Conservation (phyloP, 1,140 invertebrate genomes). For the Drosophila varians region DNA sequence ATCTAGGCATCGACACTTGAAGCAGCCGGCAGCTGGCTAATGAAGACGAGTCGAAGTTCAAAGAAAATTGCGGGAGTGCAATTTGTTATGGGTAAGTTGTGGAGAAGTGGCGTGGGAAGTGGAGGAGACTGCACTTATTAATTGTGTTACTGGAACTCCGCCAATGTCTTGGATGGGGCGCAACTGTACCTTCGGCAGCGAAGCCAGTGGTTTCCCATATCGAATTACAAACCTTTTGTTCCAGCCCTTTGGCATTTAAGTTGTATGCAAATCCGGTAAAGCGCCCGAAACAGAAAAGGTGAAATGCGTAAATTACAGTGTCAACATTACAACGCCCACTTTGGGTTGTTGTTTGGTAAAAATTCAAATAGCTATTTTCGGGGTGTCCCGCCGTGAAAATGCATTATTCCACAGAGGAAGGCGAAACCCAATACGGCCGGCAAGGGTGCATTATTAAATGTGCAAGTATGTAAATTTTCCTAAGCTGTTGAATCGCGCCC, state of each 20-base stretch:
- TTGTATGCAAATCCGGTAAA: conserved; percentile 64
- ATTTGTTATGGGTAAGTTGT: conserved; percentile 66
- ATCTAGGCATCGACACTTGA: conserved; percentile 48
- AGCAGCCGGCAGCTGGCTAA: conserved; percentile 46
- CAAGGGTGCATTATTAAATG: conserved; percentile 33
- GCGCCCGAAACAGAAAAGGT: conserved; percentile 48
- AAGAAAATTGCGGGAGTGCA: conserved; percentile 19
- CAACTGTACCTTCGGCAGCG: conserved; percentile 48
- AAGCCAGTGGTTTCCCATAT: conserved; percentile 36
- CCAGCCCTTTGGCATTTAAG: conserved; percentile 58
- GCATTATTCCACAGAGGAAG: conserved; percentile 64
- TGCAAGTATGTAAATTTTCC: conserved; percentile 58
- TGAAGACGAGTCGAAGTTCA: conserved; percentile 50
- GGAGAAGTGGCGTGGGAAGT: conserved; percentile 49
- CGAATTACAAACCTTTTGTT: conserved; percentile 60
- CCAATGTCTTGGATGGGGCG: background rate
- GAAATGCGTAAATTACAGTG: conserved; percentile 82
- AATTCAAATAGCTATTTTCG: conserved; percentile 29
- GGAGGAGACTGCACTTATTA: conserved; percentile 7
- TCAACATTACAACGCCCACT: conserved; percentile 81
- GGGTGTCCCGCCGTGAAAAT: conserved; percentile 74
- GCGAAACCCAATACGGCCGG: conserved; percentile 56
- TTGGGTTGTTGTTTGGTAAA: conserved; percentile 35
- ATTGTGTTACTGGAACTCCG: conserved; percentile 23
- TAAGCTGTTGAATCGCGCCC: conserved; percentile 67